Conservation (phyloP, 2,888 invertebrate species). For the Erebia epiphron region DNA sequence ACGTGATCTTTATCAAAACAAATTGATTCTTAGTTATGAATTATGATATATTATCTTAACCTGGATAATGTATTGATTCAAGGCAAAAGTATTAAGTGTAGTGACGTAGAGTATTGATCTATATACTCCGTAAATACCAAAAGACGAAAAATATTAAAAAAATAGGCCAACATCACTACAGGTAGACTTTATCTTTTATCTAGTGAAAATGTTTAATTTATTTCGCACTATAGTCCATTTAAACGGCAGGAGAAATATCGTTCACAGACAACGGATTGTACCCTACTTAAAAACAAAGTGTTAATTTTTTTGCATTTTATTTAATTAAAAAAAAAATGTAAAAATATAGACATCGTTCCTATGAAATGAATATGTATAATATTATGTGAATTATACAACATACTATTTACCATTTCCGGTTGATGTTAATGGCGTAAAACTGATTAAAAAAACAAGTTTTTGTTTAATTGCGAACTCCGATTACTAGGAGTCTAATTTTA, state of each 20-base stretch:
- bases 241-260: too few relatives aligned
- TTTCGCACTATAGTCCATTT: too few relatives aligned
- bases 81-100: background rate
- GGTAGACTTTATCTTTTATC: too few relatives aligned
- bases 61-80: constrained; percentile 11
- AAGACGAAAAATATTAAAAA: too few relatives aligned
- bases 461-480: constrained; percentile 1
- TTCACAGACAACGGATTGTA: too few relatives aligned
- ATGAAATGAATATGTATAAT: background rate
- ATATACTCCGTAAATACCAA: too few relatives aligned
- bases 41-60: constrained; percentile 12
- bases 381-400: background rate
- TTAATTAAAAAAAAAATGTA: too few relatives aligned
- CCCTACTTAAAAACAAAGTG: too few relatives aligned
- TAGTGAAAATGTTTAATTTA: too few relatives aligned
- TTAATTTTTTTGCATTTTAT: too few relatives aligned
- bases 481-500: background rate
- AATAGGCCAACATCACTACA: too few relatives aligned
- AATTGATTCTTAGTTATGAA: background rate
- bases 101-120: background rate
- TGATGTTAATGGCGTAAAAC: background rate
- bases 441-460: constrained; percentile 2
- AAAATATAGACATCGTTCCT: background rate
- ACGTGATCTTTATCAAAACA: constrained; percentile 13
- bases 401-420: constrained; percentile 4